phyloP scores from a whole-genome alignment of 2,113 vertebrate genomes.

The Pardalotus punctatus region DNA sequence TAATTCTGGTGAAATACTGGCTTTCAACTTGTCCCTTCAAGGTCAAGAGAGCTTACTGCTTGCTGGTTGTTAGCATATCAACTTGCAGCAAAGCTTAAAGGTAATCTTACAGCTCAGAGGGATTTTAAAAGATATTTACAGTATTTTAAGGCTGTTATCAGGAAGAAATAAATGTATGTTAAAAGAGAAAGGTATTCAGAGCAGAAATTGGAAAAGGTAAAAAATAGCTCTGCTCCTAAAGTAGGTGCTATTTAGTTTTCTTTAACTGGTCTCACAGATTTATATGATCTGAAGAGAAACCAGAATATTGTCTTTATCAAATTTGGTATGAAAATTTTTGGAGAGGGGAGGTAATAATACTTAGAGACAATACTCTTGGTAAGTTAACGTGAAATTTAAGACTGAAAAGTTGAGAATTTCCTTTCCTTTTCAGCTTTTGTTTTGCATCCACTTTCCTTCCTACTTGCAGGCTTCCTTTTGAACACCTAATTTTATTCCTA shows the following conservation, averaged over 20 bases:
- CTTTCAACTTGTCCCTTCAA: constrained; percentile 37
- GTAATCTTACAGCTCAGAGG: constrained; percentile 54
- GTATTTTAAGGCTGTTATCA: constrained; percentile 43
- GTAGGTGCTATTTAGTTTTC: not conserved
- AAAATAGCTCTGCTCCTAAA: not conserved
- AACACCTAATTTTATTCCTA: not conserved
- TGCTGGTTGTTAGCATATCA: constrained; percentile 59
- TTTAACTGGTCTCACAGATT: not conserved
- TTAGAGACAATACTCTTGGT: not conserved
- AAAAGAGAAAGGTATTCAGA: not conserved
- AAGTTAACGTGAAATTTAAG: not conserved
- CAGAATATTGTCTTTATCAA: not conserved
- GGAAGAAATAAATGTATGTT: not conserved
- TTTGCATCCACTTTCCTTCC: not conserved
- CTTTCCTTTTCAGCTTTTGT: not conserved
- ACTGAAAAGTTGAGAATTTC: not conserved
- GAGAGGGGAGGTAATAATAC: not conserved
- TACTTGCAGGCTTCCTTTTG: not conserved
- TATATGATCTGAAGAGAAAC: not conserved
- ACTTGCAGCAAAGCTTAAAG: constrained; percentile 52
- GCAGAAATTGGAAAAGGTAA: not conserved
- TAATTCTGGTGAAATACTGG: not conserved
- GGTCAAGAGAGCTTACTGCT: constrained; percentile 49
- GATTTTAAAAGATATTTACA: constrained; percentile 53
- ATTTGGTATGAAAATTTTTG: not conserved